Base-by-base conservation (phyloP, 1,140 invertebrate species). In the Penaeus chinensis region DNA sequence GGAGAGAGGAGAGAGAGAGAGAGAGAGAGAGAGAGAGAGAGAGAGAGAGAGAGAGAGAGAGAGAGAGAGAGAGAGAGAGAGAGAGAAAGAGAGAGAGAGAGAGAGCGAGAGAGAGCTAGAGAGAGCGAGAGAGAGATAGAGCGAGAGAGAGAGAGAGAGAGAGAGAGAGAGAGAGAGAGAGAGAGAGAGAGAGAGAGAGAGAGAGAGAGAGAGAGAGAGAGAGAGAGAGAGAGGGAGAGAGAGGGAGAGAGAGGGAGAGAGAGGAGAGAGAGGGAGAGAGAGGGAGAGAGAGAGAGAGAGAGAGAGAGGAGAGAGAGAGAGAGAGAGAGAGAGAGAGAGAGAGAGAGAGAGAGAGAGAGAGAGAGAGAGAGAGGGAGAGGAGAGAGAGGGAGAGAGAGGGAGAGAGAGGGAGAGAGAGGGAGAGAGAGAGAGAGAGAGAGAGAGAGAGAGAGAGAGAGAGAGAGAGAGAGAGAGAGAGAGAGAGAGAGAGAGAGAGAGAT, bases 321-420 rank as follows among this genome's bases (percentile, higher is more conserved):
- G 32, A 19, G 76, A 42, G 76, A 37, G 32, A 78, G 76, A 19
- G 76, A 78, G 76, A 37, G 32, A 42, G 76, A 37, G 76, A 78
- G 76, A 19, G 76, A 78, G 32, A 19, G 76, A 42, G 76, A 37
- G 16, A 47, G 27, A 42, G 42, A 47, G 76, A 37, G 20, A 22
- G 42, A 32, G 74, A n/a, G 19, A 19, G 32, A n/a, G 19, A 77
- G 74, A n/a, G 24, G 8, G 74, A 20, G 24, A 19, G 32, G 32
- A 37, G 37, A n/a, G 74, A 24, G 37, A 20, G 11, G 8, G 37
- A 42, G 74, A 37, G 37, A n/a, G 74, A 37, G 19, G 74, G 19
- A 10, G 74, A 7, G 74, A 10, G 37, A 7, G 16, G 32, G 37
- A 7, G 24, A 3, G 24, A 11, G 24, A 32, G 74, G n/a, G n/a